Conservation (phyloP, 2,797 vertebrate species). For the Merluccius polli region DNA sequence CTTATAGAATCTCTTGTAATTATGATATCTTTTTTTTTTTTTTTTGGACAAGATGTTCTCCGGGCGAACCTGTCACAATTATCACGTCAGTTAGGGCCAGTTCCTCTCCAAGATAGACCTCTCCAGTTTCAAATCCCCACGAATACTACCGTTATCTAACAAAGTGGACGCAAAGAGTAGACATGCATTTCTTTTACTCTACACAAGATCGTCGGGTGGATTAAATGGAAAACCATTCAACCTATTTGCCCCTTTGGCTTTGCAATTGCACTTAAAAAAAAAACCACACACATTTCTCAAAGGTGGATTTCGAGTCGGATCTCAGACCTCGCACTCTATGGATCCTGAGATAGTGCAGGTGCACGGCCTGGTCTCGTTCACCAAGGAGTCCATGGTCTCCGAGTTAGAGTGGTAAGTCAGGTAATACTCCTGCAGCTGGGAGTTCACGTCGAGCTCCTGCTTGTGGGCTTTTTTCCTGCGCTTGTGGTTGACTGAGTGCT, state of each 20-base stretch:
- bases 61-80: not conserved
- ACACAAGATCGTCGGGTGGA: constrained; percentile 42
- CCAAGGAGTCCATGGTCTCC: constrained; percentile 90
- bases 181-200: constrained; percentile 37
- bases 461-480: constrained; percentile 87
- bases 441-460: constrained; percentile 87
- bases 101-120: not conserved
- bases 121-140: not conserved
- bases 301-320: constrained; percentile 70
- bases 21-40: not conserved
- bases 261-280: constrained; percentile 72
- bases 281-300: not conserved
- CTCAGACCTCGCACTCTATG: constrained; percentile 97
- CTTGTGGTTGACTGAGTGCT: constrained; percentile 90
- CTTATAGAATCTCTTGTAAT: not conserved
- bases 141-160: not conserved
- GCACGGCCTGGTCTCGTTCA: constrained; percentile 88
- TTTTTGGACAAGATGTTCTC: not conserved
- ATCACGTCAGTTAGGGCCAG: not conserved
- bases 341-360: constrained; percentile 96
- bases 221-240: not conserved
- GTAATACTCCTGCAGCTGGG: constrained; percentile 97
- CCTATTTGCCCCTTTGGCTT: constrained; percentile 82
- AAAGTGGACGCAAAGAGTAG: not conserved
- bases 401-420: constrained; percentile 96